Conservation (phyloP, 2,797 vertebrate genomes). For the Diplodus sargus region DNA sequence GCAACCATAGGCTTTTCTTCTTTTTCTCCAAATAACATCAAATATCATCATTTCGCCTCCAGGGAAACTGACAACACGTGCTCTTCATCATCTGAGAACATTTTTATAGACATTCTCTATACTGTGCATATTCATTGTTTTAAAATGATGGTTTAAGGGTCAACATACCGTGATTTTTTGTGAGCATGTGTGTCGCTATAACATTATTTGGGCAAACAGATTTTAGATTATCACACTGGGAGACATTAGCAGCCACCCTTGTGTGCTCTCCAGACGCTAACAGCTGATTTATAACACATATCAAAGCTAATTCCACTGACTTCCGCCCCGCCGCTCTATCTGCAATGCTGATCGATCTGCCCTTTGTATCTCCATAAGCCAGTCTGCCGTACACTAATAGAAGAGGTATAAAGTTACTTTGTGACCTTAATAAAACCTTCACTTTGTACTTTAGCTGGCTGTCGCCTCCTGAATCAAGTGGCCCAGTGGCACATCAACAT, state of each 20-base stretch:
- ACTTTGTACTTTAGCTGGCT: conserved; percentile 59
- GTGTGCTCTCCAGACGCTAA: conserved; percentile 30
- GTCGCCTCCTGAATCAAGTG: conserved; percentile 57
- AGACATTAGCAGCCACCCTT: conserved; percentile 49
- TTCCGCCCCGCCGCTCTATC: conserved; percentile 58
- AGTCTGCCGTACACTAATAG: conserved; percentile 70
- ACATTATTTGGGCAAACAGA: conserved; percentile 44
- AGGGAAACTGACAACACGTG: conserved; percentile 3
- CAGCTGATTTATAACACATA: conserved; percentile 71
- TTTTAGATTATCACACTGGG: conserved; percentile 47
- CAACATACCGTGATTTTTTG: neutral
- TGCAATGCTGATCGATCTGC: conserved; percentile 75
- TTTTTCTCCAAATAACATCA: conserved; percentile 4
- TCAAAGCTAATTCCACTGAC: conserved; percentile 70
- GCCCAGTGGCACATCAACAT: conserved; percentile 41
- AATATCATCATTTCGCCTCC: neutral
- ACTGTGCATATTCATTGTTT: neutral
- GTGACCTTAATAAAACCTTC: conserved; percentile 82
- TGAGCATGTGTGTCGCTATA: neutral
- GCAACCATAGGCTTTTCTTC: neutral
- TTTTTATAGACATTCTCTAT: conserved; percentile 7
- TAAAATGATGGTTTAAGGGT: conserved; percentile 2
- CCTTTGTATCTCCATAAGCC: conserved; percentile 80
- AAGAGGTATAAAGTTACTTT: conserved; percentile 81
- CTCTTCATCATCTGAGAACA: conserved; percentile 8